Conservation (phyloP, 2,888 invertebrate species). For the Leptura quadrifasciata region DNA sequence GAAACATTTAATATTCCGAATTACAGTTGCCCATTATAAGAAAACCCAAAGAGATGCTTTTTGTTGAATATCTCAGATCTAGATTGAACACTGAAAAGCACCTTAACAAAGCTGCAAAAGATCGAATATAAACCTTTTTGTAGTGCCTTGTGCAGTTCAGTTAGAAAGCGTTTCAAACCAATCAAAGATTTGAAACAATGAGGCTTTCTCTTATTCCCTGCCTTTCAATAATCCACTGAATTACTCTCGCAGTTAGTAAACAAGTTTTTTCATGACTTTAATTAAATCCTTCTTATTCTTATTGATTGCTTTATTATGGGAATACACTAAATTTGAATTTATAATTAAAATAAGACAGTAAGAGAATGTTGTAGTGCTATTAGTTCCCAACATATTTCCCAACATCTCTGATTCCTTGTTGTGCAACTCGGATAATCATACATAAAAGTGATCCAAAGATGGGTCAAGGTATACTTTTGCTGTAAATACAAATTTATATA, state of each 20-base stretch:
- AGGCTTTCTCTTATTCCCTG: not conserved
- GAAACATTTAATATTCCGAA: not conserved
- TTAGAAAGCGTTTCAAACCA: slow-evolving; percentile 8
- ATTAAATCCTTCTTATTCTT: not conserved
- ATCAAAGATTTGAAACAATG: slow-evolving; percentile 19
- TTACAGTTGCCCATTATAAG: not conserved
- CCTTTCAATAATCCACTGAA: not conserved
- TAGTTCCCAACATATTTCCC: too few species aligned
- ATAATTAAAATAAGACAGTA: too few species aligned
- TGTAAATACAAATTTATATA: too few species aligned
- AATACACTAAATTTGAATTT: too few species aligned
- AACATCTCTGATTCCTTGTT: too few species aligned
- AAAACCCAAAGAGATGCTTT: not conserved
- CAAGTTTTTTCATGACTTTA: not conserved
- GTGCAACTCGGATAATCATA: too few species aligned
- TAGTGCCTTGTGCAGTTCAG: slow-evolving; percentile 5
- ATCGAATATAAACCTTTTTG: slow-evolving; percentile 10
- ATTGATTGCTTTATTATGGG: too few species aligned
- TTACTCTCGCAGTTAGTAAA: not conserved
- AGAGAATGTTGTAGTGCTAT: too few species aligned
- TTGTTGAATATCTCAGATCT: slow-evolving; percentile 9
- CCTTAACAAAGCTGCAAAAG: slow-evolving; percentile 15
- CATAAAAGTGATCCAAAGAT: too few species aligned
- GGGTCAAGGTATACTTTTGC: too few species aligned
- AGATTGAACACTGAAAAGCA: slow-evolving; percentile 13